Evolutionary conservation across 1,140 invertebrate species (phyloP).

Genomic region (Latrodectus geometricus): DNA sequence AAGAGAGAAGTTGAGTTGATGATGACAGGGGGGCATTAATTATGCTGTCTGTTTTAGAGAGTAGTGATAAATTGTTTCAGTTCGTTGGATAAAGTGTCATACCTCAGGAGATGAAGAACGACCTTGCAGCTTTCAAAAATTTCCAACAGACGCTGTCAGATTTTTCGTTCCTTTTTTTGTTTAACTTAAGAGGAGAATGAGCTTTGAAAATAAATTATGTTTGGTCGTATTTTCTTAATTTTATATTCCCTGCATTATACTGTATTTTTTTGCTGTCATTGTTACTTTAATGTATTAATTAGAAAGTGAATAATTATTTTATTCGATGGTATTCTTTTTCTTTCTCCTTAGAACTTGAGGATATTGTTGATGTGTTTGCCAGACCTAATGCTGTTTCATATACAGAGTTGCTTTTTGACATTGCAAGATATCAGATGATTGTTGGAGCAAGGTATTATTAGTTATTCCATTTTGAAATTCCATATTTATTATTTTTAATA

Average conservation of each 20-base stretch:
- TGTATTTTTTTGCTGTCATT: no score
- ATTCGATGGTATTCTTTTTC: background rate
- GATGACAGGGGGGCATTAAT: constrained; percentile 38
- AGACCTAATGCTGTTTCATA: constrained; percentile 78
- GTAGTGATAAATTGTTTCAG: background rate
- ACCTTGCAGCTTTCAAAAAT: no score
- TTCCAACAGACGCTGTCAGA: no score
- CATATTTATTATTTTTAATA: background rate
- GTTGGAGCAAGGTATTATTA: constrained; percentile 80
- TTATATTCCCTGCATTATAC: no score
- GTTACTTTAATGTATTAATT: no score
- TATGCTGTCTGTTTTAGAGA: constrained; percentile 18
- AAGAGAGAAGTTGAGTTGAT: constrained; percentile 2
- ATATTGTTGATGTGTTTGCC: constrained; percentile 70
- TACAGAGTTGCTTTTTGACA: constrained; percentile 84
- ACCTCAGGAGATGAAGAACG: no score
- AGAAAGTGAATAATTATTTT: no score
- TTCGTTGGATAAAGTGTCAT: background rate
- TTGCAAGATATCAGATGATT: constrained; percentile 82
- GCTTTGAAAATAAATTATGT: no score
- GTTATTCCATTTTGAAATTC: background rate
- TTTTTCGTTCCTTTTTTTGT: no score
- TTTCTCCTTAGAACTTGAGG: constrained; percentile 63
- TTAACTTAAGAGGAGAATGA: no score
- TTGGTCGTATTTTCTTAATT: no score